Evolutionary conservation across 2,797 vertebrate genomes (phyloP), one percentile per base, ranked within the genome.

Genomic region (Helicolenus hilgendorfi): DNA sequence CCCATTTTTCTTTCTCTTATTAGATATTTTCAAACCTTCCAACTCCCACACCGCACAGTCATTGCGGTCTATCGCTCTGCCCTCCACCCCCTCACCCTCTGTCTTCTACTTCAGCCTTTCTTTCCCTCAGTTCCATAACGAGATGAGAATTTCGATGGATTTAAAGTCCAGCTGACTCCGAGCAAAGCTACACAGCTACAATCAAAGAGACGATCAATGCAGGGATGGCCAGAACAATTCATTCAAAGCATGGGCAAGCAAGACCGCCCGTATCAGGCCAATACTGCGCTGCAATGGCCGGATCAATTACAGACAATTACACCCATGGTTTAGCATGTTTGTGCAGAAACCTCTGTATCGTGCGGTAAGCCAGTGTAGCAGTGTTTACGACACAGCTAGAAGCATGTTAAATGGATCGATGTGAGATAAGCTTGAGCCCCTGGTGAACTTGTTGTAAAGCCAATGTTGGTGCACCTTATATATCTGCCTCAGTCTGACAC

Each of bases 21-120:
- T 94, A 88, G 84, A 92, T 92, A 79, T 89, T 91, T 89, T 92
- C 56, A 85, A 86, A 94, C 87, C 84, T 84, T 69, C 78, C 70
- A 82, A 81, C 88, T 91, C 89, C 82, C 64, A 80, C 83, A 71
- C 4, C 10, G 2, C 36, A 65, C 45, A 70, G 29, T 89, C 71
- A 69, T 79, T 91, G 45, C 6, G 11, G 77, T 71, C 77, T 79
- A 70, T 68, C 58, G 2, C 64, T 79, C 76, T 74, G 70, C 78
- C 71, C 76, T 86, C 64, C 72, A 27, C 75, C 84, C 68, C 84
- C 75, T 73, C 83, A 82, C 75, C 65, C 71, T 64, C 78, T 74
- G 81, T 86, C 77, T 83, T 82, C 36, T 49, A 64, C 22, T 31
- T 53, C 64, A 20, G 84, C 26, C 81, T 79, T 56, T 81, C 36